Conservation (phyloP, 30 jellyfish, hydroid and myxozoan genomes). For the Rhopilema esculentum region DNA sequence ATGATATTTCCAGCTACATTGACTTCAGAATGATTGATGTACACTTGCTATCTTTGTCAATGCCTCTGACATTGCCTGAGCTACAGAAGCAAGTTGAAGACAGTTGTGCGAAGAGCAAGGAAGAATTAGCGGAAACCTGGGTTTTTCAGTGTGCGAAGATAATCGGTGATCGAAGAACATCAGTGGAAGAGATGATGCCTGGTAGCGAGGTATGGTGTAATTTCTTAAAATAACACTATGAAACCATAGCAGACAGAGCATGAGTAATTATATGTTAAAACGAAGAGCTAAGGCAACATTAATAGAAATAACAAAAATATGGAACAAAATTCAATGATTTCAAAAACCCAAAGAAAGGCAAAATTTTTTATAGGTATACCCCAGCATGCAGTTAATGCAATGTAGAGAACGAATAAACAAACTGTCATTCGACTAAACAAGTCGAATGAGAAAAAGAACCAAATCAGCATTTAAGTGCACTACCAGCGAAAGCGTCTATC, state of each 20-base stretch:
- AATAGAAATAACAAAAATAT: not conserved
- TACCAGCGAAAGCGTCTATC: too few species aligned
- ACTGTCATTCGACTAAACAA: too few species aligned
- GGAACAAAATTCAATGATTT: not conserved
- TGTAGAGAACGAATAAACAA: too few species aligned
- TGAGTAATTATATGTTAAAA: too few species aligned
- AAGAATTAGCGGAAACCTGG: conserved; percentile 53
- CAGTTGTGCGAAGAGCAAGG: conserved; percentile 48
- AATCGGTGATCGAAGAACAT: conserved; percentile 28
- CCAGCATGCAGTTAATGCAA: too few species aligned
- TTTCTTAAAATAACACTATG: not conserved
- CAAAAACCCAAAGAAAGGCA: not conserved
- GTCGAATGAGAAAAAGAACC: too few species aligned
- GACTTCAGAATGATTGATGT: conserved; percentile 58
- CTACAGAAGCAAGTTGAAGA: conserved; percentile 22
- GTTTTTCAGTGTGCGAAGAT: conserved; percentile 65
- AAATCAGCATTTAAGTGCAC: too few species aligned
- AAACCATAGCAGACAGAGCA: not conserved
- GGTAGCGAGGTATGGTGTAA: conserved; percentile 25
- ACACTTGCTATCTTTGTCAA: conserved; percentile 6
- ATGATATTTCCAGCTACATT: conserved; percentile 19
- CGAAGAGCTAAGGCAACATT: not conserved
- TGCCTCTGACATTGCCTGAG: conserved; percentile 54
- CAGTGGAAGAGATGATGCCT: conserved; percentile 52
- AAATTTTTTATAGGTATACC: too few species aligned